Base-by-base conservation (phyloP, 2,113 vertebrate species). In the Cariama cristata region DNA sequence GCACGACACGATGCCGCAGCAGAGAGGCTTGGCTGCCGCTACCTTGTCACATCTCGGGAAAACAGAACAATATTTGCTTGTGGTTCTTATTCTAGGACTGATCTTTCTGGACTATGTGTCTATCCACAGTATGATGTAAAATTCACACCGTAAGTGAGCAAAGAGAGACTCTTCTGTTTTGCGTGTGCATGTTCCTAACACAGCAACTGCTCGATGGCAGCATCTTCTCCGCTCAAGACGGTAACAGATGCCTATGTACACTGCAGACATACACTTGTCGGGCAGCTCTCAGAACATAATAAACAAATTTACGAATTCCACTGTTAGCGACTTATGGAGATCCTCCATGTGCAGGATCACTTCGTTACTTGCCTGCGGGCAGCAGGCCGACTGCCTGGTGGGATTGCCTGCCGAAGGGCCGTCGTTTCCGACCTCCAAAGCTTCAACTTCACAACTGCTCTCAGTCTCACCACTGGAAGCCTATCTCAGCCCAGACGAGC, bases 281-380 rank as follows among this genome's bases (percentile, higher is more conserved):
- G 14, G 42, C 55, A 92, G 79, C 68, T 77, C 86, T 16, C 35
- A 87, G 64, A 15, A 91, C 81, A 55, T 33, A 67, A 71, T 26
- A 62, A 53, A 83, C 5, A 23, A 67, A 77, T 28, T 38, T 21
- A 71, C 26, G n/a, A 84, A 67, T 71, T 72, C 59, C 11, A 45
- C 42, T 72, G 19, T 0, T 40, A 50, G 32, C 0, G 9, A 55
- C 32, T 91, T 23, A n/a, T 0, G 6, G 45, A 93, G 64, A 79
- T 16, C 27, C 35, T 85, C 38, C 55, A 27, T 0, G 4, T 7
- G 59, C 52, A 66, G 64, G 42, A 86, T 83, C 26, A 18, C 49
- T 63, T 42, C 2, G 6, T 1, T 45, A 19, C 44, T 22, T 35
- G 40, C 67, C 83, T 27, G 30, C 0, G 0, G 52, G 66, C 64